Evolutionary conservation across 2,888 invertebrate species (phyloP).

Genomic region (Chelonus formosanus): DNA sequence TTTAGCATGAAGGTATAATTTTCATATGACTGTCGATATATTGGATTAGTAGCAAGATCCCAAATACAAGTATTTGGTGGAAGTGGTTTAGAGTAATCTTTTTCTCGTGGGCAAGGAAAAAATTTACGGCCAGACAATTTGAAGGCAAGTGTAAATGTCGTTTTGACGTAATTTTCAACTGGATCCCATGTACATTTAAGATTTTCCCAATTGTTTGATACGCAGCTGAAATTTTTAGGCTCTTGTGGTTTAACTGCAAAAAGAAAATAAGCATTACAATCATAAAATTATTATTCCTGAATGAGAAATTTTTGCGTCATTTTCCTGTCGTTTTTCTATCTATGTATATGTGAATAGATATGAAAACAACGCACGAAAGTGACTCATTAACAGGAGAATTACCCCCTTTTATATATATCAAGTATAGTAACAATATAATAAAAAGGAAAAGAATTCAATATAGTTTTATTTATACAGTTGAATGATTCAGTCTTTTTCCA

Average conservation of each 20-base stretch:
- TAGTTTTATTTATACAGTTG: background rate
- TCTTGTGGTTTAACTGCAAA: conserved; percentile 70
- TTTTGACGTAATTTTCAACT: conserved; percentile 69
- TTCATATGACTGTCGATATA: conserved; percentile 68
- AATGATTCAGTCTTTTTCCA: conserved; percentile 7
- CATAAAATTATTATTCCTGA: background rate
- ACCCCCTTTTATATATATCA: no score
- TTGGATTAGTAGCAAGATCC: conserved; percentile 67
- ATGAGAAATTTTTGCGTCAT: no score
- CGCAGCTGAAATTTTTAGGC: conserved; percentile 77
- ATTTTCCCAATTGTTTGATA: conserved; percentile 77
- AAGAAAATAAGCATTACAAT: background rate
- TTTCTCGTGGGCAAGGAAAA: conserved; percentile 59
- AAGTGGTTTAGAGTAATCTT: conserved; percentile 18
- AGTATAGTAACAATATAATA: no score
- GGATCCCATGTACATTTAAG: conserved; percentile 79
- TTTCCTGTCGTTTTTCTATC: no score
- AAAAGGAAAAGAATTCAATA: background rate
- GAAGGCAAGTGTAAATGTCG: conserved; percentile 68
- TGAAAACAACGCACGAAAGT: no score
- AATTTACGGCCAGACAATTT: conserved; percentile 60
- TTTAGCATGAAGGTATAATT: conserved; percentile 70
- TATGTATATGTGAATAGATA: no score
- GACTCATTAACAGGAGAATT: no score
- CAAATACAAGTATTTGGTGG: conserved; percentile 64